These are phyloP conservation scores for Argopecten irradians DNA, from an alignment of 1,140 invertebrate genomes.

Conservation along the genomic window DNA sequence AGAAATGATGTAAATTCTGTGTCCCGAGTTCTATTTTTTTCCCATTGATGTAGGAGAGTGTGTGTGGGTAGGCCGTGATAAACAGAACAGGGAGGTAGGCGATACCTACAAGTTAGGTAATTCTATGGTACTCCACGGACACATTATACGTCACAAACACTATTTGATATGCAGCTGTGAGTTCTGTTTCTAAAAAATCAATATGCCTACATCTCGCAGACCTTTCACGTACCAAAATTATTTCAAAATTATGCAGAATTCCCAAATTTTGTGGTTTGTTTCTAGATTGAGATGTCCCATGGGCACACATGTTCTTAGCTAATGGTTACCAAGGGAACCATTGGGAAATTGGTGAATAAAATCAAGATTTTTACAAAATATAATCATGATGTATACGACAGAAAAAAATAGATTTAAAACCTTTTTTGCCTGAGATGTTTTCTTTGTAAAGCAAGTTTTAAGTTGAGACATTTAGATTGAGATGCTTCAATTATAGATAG, in stretches of 20 bases:
- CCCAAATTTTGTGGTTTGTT: slow-evolving; percentile 16
- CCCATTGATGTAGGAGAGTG: background rate
- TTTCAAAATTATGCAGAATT: slow-evolving; percentile 23
- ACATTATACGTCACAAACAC: slow-evolving; percentile 16
- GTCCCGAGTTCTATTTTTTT: background rate
- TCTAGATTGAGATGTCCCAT: slow-evolving; percentile 9
- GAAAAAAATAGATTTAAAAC: background rate
- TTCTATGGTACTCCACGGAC: slow-evolving; percentile 8
- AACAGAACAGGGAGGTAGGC: background rate
- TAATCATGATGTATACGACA: background rate
- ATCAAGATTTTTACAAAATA: background rate
- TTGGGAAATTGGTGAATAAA: slow-evolving; percentile 18
- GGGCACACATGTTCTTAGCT: slow-evolving; percentile 2
- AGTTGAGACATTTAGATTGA: background rate
- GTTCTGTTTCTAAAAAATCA: slow-evolving; percentile 12
- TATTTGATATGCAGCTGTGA: slow-evolving; percentile 21
- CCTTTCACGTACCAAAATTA: slow-evolving; percentile 17
- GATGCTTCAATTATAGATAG: background rate
- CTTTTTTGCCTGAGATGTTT: background rate
- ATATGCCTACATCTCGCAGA: slow-evolving; percentile 9
- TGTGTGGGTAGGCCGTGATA: background rate
- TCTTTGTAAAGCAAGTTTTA: background rate
- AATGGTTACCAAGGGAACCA: background rate
- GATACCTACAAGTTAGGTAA: slow-evolving; percentile 16
- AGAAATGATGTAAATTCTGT: background rate